Percentiles rank a stretch among this genome's conserved stretches.
These are phyloP conservation scores for Halictus rubicundus DNA, from an alignment of 1,140 invertebrate genomes.

Conservation along the genomic window DNA sequence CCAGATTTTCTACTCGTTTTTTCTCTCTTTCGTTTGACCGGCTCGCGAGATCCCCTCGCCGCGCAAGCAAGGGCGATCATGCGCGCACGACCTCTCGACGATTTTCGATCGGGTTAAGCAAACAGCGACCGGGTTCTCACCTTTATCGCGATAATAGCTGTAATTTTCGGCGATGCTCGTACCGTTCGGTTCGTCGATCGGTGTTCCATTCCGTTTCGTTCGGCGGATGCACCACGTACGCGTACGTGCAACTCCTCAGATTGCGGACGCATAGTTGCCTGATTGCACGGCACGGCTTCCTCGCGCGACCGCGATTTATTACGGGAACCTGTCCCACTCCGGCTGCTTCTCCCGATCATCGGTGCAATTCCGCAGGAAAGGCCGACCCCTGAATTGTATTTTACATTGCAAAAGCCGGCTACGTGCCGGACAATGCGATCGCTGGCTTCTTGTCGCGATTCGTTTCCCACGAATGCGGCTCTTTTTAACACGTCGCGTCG, in stretches of 20 bases:
- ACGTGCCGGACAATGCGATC: too few relatives aligned
- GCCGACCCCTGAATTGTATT: constrained; percentile 2
- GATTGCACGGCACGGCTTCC: constrained; percentile 62
- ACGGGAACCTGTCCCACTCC: constrained; percentile 42
- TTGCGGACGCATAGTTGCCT: constrained; percentile 58
- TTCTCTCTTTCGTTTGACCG: background rate
- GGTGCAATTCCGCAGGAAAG: background rate
- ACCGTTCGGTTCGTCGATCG: background rate
- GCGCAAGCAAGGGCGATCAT: background rate
- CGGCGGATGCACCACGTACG: constrained; percentile 24
- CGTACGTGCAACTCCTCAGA: constrained; percentile 53
- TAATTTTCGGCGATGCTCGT: constrained; percentile 63
- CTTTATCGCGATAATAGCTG: constrained; percentile 70
- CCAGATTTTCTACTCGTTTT: constrained; percentile 32
- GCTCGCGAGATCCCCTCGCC: background rate
- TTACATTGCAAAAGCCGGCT: background rate
- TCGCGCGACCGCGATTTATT: constrained; percentile 67
- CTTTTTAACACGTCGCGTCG: too few relatives aligned
- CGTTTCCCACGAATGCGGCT: too few relatives aligned
- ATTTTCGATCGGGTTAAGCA: constrained; percentile 65
- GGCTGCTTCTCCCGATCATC: constrained; percentile 12
- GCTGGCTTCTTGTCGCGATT: too few relatives aligned
- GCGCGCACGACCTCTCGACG: constrained; percentile 52
- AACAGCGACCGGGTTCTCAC: constrained; percentile 66
- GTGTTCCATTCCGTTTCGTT: background rate